Conservation (phyloP, 2,888 invertebrate genomes). For the Pterobdella sp. region DNA sequence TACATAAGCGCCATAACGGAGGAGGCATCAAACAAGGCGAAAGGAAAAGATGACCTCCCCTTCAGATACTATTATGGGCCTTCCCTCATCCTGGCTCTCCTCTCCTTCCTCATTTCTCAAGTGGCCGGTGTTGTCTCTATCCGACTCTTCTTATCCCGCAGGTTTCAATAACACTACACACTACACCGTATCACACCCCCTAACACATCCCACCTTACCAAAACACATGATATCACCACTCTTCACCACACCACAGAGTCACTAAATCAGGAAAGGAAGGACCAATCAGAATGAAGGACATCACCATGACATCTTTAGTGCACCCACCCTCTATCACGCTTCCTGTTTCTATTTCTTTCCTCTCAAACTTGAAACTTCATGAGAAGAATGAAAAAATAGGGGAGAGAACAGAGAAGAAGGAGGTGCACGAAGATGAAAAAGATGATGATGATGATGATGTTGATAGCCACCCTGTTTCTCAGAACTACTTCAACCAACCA, state of each 20-base stretch:
- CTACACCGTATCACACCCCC: neutral
- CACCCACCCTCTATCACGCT: too few relatives aligned
- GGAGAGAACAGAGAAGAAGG: too few relatives aligned
- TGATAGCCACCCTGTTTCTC: too few relatives aligned
- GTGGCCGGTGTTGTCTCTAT: constrained; percentile 50
- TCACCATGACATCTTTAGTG: neutral
- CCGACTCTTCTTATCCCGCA: constrained; percentile 48
- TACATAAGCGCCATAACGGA: constrained; percentile 51
- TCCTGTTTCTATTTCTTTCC: too few relatives aligned
- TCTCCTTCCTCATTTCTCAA: constrained; percentile 49
- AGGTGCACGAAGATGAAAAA: neutral
- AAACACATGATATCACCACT: neutral
- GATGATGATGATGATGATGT: neutral
- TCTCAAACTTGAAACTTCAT: too few relatives aligned
- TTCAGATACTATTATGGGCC: constrained; percentile 48
- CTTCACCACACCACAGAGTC: neutral
- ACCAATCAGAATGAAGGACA: neutral
- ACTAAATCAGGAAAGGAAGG: neutral
- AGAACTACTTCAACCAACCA: too few relatives aligned
- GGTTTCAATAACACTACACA: neutral
- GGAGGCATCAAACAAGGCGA: constrained; percentile 48
- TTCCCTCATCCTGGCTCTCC: constrained; percentile 49
- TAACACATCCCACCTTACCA: neutral
- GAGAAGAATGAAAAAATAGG: too few relatives aligned
- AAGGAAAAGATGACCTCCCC: constrained; percentile 43